Conservation (phyloP, 2,888 invertebrate genomes). For the Apoderus coryli region DNA sequence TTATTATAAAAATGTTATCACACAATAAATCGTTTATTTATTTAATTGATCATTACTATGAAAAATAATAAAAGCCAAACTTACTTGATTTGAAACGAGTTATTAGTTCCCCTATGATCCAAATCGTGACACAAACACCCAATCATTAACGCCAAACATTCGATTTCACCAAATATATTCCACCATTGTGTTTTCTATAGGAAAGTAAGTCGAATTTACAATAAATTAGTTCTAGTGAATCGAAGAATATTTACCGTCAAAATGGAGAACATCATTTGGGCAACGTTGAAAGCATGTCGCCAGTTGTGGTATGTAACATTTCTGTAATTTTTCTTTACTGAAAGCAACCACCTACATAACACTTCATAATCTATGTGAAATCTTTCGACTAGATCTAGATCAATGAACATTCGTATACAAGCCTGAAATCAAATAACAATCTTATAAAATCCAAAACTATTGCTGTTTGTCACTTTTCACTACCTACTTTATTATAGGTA, state of each 20-base stretch:
- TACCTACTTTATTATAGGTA: too few species aligned
- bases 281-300: slow-evolving; percentile 94
- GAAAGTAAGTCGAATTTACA: too few species aligned
- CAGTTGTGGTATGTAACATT: slow-evolving; percentile 93
- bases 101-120: slow-evolving; percentile 92
- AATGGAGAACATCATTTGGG: slow-evolving; percentile 95
- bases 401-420: slow-evolving; percentile 88
- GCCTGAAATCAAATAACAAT: slow-evolving; percentile 37
- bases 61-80: slow-evolving; percentile 23
- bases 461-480: too few species aligned
- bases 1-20: too few species aligned
- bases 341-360: slow-evolving; percentile 78
- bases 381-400: slow-evolving; percentile 79
- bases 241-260: slow-evolving; percentile 67
- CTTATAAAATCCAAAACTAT: too few species aligned
- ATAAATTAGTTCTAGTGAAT: too few species aligned
- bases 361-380: slow-evolving; percentile 90
- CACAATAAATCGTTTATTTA: too few species aligned
- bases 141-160: slow-evolving; percentile 80
- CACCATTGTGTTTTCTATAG: slow-evolving; percentile 82
- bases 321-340: slow-evolving; percentile 89
- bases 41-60: too few species aligned
- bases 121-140: slow-evolving; percentile 91
- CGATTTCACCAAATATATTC: slow-evolving; percentile 83
- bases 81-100: slow-evolving; percentile 94